Evolutionary conservation across 2,888 invertebrate species (phyloP).

Genomic region (Smittia aterrima): DNA sequence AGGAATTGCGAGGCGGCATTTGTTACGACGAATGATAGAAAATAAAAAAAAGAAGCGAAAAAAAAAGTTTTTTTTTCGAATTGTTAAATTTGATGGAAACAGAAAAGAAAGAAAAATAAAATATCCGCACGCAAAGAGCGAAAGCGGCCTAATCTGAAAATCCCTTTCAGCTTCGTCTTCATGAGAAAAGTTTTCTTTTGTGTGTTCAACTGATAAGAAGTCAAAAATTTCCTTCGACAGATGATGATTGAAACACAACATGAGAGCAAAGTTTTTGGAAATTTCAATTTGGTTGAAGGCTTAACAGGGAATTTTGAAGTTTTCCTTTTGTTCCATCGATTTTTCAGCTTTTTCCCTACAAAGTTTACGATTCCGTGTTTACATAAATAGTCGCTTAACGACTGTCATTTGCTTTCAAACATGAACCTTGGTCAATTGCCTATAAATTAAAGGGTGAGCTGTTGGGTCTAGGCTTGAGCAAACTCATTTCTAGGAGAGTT

Average conservation of each 20-base stretch:
- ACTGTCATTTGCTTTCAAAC: neutral
- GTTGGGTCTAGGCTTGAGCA: too few relatives aligned
- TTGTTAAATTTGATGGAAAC: neutral
- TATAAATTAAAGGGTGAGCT: too few relatives aligned
- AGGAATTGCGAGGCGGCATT: neutral
- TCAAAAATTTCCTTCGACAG: slow-evolving; percentile 5
- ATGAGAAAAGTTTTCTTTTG: neutral
- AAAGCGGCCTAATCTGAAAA: neutral
- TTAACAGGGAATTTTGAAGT: neutral
- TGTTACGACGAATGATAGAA: neutral
- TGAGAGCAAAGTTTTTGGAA: neutral
- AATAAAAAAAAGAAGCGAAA: neutral
- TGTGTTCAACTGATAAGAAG: slow-evolving; percentile 3
- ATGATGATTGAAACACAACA: neutral
- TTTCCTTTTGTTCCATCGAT: too few relatives aligned
- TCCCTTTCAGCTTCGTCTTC: slow-evolving; percentile 4
- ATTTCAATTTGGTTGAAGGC: neutral
- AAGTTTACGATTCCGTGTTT: neutral
- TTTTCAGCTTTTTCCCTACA: too few relatives aligned
- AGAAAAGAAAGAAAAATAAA: neutral
- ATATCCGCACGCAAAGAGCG: neutral
- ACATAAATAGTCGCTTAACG: neutral
- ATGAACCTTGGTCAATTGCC: neutral
- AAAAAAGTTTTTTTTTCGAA: neutral
- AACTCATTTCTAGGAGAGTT: too few relatives aligned